Percentiles rank a stretch among this genome's conserved stretches.
phyloP scores from a whole-genome alignment of 2,888 invertebrate genomes.

The Calliphora vomitoria region DNA sequence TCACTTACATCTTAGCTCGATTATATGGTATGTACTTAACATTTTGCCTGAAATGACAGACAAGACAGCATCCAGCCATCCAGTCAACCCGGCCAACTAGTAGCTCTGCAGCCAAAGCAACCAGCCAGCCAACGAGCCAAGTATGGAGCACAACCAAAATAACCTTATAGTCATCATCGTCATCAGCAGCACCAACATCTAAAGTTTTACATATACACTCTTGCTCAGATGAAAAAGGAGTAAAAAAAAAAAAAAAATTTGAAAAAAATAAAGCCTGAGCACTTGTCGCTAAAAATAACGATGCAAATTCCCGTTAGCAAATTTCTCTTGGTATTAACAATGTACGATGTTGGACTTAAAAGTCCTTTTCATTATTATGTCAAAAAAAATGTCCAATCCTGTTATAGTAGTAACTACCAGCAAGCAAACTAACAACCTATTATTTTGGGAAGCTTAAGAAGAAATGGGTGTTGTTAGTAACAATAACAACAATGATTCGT shows the following conservation, averaged over 20 bases:
- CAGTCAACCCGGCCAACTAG: constrained; percentile 52
- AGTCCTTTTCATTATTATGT: background rate
- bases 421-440: too few relatives aligned
- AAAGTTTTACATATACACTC: constrained; percentile 18
- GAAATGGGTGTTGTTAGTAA: too few relatives aligned
- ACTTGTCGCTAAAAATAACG: constrained; percentile 74
- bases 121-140: constrained; percentile 39
- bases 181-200: constrained; percentile 9
- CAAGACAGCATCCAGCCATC: constrained; percentile 63
- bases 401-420: too few relatives aligned
- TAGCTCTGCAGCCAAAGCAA: constrained; percentile 40
- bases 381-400: too few relatives aligned
- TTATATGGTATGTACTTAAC: constrained; percentile 70
- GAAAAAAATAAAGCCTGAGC: constrained; percentile 50
- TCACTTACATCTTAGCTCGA: constrained; percentile 51
- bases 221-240: background rate
- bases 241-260: constrained; percentile 15
- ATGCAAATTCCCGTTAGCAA: constrained; percentile 75
- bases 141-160: constrained; percentile 49
- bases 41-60: constrained; percentile 71
- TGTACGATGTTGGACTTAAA: background rate
- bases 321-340: constrained; percentile 58
- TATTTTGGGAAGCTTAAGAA: too few relatives aligned
- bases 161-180: constrained; percentile 39
- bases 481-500: too few relatives aligned